A percentile compares a stretch with the other conserved stretches of the same genome.
Evolutionary conservation across 2,797 vertebrate species (phyloP).

Genomic region (Lepidocolaptes lacrymiger): DNA sequence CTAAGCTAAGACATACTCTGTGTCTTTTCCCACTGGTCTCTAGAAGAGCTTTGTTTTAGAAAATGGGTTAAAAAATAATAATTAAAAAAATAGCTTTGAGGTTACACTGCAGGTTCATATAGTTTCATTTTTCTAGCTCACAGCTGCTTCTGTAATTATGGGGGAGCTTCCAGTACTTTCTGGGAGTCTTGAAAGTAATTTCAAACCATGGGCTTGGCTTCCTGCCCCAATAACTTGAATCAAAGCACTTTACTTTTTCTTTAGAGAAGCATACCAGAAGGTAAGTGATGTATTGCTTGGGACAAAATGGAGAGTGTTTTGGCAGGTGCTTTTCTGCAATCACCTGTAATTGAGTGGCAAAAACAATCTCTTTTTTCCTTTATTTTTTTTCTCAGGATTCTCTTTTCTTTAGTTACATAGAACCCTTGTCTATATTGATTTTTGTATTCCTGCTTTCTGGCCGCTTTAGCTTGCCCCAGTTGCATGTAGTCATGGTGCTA

Average conservation of each 20-base stretch:
- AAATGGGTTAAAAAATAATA: neutral
- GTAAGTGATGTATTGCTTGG: neutral
- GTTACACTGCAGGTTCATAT: neutral
- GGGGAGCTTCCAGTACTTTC: conserved; percentile 10
- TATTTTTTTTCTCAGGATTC: neutral
- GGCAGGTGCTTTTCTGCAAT: neutral
- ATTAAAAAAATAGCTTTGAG: neutral
- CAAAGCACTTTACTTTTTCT: neutral
- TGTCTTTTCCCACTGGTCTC: neutral
- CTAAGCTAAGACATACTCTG: neutral
- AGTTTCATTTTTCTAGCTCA: neutral
- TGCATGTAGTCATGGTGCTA: conserved; percentile 4
- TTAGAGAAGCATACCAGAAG: conserved; percentile 3
- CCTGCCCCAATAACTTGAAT: neutral
- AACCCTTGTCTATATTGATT: neutral
- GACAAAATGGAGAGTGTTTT: neutral
- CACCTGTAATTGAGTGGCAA: neutral
- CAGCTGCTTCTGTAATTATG: neutral
- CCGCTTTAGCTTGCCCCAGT: conserved; percentile 8
- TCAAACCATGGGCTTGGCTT: neutral
- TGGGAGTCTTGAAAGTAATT: neutral
- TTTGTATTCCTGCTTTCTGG: conserved; percentile 14
- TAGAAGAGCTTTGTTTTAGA: neutral
- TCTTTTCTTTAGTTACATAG: neutral
- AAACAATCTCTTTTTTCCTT: neutral